phyloP scores from a whole-genome alignment of 2,113 vertebrate species.

The Haplochromis burtoni region DNA sequence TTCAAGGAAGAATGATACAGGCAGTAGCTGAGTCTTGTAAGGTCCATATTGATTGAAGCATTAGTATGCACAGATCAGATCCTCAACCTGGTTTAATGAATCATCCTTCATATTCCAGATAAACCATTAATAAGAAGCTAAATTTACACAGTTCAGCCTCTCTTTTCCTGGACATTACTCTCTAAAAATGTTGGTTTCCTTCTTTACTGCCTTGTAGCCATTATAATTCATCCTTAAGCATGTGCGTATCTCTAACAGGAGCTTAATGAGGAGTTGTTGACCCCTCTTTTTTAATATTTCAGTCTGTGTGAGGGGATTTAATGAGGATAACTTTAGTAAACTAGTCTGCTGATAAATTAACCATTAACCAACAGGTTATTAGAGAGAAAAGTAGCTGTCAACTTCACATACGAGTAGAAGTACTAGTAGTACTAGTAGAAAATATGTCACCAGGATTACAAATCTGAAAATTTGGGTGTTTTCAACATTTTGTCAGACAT shows the following conservation, averaged over 20 bases:
- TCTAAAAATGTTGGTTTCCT: neutral
- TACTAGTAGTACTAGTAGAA: neutral
- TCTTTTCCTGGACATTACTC: neutral
- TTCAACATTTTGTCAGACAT: neutral
- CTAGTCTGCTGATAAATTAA: neutral
- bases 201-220: neutral
- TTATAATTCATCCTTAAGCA: neutral
- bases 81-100: neutral
- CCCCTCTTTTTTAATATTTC: neutral
- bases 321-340: conserved; percentile 23
- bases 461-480: neutral
- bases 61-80: neutral
- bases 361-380: neutral
- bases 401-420: neutral
- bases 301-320: neutral
- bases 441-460: neutral
- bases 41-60: neutral
- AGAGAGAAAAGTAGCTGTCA: neutral
- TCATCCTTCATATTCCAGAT: conserved; percentile 20
- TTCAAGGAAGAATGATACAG: neutral
- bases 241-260: neutral
- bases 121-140: neutral
- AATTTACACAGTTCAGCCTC: neutral
- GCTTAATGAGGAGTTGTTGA: neutral
- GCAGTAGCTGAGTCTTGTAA: neutral